phyloP scores from a whole-genome alignment of 2,797 vertebrate species.

The Percopsis omiscomaycus region DNA sequence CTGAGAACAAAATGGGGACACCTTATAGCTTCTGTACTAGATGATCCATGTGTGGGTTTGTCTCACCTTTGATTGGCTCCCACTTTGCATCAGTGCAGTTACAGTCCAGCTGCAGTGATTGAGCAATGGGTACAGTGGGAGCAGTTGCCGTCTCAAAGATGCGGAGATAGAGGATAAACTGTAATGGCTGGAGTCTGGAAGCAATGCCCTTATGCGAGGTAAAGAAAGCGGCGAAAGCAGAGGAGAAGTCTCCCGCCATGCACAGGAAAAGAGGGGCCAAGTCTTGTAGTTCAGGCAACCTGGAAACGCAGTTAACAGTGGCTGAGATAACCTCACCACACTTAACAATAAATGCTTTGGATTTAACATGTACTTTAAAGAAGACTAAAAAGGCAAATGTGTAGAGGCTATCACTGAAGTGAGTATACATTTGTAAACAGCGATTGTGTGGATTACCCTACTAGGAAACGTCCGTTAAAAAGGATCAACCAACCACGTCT shows the following conservation, averaged over 20 bases:
- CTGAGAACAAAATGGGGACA: background rate
- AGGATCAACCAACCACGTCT: too few relatives aligned
- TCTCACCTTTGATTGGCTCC: constrained; percentile 65
- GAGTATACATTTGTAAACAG: too few relatives aligned
- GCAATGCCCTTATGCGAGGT: constrained; percentile 11
- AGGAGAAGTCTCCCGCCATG: constrained; percentile 53
- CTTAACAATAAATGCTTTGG: too few relatives aligned
- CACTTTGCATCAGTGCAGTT: constrained; percentile 39
- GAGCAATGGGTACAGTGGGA: constrained; percentile 31
- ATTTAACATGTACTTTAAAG: too few relatives aligned
- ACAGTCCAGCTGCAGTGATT: constrained; percentile 9
- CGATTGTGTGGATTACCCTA: too few relatives aligned
- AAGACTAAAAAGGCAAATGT: too few relatives aligned
- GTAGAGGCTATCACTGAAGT: too few relatives aligned
- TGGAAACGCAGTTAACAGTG: constrained; percentile 5
- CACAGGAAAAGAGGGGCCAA: constrained; percentile 64
- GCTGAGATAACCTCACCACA: too few relatives aligned
- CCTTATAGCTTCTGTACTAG: too few relatives aligned
- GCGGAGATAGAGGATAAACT: constrained; percentile 65
- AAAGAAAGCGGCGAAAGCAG: constrained; percentile 45
- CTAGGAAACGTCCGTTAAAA: too few relatives aligned
- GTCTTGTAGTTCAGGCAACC: constrained; percentile 47
- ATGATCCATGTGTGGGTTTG: too few relatives aligned
- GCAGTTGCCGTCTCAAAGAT: constrained; percentile 64
- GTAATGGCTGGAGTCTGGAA: constrained; percentile 49